Percentiles rank a stretch among this genome's conserved stretches.
Evolutionary conservation across 2,113 vertebrate species (phyloP).

Genomic region (Propithecus coquereli): DNA sequence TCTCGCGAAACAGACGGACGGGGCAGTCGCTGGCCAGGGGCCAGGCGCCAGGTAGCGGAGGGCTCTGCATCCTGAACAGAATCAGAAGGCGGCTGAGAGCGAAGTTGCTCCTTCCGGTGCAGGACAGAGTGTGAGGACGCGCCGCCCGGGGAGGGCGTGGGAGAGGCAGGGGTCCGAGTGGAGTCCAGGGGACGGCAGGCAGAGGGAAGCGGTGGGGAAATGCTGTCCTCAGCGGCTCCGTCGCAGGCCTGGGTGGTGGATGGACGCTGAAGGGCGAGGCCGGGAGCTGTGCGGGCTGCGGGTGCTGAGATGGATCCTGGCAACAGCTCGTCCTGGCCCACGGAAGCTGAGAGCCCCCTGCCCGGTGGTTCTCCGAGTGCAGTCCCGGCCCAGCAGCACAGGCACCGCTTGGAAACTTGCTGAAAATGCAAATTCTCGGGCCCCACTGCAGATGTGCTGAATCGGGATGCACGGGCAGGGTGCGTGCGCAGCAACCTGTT

Average conservation of each 20-base stretch:
- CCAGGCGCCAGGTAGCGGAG: background rate
- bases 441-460: background rate
- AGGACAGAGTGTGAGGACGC: background rate
- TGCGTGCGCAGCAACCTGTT: background rate
- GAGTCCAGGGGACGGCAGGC: too few species aligned
- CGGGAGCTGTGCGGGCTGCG: background rate
- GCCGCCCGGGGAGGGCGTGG: background rate
- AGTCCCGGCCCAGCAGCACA: background rate
- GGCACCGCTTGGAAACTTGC: background rate
- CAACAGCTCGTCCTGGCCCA: background rate
- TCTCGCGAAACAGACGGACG: background rate
- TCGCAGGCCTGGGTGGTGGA: background rate
- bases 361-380: background rate
- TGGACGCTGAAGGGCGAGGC: rapidly evolving
- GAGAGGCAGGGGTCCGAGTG: background rate
- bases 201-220: background rate
- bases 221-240: background rate
- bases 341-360: background rate
- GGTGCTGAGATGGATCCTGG: background rate
- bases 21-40: background rate
- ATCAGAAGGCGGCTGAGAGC: background rate
- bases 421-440: background rate
- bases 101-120: background rate
- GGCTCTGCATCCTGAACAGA: background rate
- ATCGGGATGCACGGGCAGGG: background rate